Base-by-base conservation (phyloP, 30 jellyfish, hydroid and myxozoan species). In the Hydractinia echinata region DNA sequence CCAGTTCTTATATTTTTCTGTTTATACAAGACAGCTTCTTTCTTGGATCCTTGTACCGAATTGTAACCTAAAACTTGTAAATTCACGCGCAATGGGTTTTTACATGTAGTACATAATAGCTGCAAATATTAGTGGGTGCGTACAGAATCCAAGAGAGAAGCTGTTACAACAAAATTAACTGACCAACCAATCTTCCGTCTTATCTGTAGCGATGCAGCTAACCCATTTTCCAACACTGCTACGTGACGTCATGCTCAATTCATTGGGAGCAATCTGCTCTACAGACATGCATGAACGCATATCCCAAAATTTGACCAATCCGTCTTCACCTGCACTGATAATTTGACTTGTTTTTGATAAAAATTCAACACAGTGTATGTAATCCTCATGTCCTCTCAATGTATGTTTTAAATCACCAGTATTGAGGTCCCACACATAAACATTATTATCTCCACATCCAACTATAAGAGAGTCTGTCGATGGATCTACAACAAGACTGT, bases 131-230 rank as follows among this genome's bases (percentile, higher is more conserved):
- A 30, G 2, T 30, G 2, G 44, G 44, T 30, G 44, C 44, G 44
- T 30, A 30, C 44, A 30, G 2, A 30, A 30, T 30, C 44, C 44
- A 30, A 30, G 44, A 30, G 44, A 30, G 44, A 30, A 30, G 44
- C 44, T 30, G 44, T 30, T 30, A 30, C 44, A 30, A 30, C 44
- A 30, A 30, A 30, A 30, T 30, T 2, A 7, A 76, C 96, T 76
- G 77, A 94, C 99, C 95, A 94, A 61, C 99, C 99, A 94, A 84
- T 94, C 97, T 85, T 94, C 99, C 56, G 95, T 87, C 58, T 67
- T 87, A 79, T 88, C 96, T 30, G 82, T 92, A 70, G 92, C 99
- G 19, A 86, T 83, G 78, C 99, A 94, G 86, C 95, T 73, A 54
- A 94, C 82, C 96, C 96, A 94, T 11, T 83, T 60, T 7, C 99